Evolutionary conservation across 2,797 vertebrate genomes (phyloP).

Genomic region (Spea hammondii): DNA sequence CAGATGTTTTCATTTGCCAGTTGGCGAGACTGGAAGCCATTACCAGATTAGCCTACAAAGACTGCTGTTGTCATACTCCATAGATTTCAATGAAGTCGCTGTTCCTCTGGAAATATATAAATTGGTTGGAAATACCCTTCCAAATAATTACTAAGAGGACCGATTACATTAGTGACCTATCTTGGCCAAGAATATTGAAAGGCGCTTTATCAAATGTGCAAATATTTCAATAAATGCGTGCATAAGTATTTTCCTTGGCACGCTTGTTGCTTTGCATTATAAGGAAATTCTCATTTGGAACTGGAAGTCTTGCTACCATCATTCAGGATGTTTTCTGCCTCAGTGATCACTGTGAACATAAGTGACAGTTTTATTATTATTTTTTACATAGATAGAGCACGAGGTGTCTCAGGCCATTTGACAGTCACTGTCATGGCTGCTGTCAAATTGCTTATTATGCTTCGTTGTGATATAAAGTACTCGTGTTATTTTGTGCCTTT

Average conservation of each 20-base stretch:
- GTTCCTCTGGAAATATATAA: conserved; percentile 21
- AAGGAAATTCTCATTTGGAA: conserved; percentile 40
- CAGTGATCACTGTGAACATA: conserved; percentile 43
- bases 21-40: conserved; percentile 35
- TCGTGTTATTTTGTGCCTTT: conserved; percentile 35
- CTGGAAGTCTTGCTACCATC: conserved; percentile 38
- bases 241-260: conserved; percentile 39
- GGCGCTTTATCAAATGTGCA: conserved; percentile 41
- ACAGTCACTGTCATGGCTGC: conserved; percentile 37
- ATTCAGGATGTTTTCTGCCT: conserved; percentile 46
- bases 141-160: conserved; percentile 19
- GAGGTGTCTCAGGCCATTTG: conserved; percentile 39
- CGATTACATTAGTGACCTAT: conserved; percentile 4
- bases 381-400: conserved; percentile 38
- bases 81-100: conserved; percentile 9
- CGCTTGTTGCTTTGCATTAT: conserved; percentile 38
- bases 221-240: conserved; percentile 35
- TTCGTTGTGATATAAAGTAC: conserved; percentile 38
- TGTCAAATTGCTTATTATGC: conserved; percentile 45
- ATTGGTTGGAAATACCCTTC: conserved; percentile 22
- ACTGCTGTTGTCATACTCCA: neutral
- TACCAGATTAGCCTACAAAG: conserved; percentile 37
- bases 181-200: conserved; percentile 29
- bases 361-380: conserved; percentile 51
- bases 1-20: conserved; percentile 27